Evolutionary conservation across 2,797 vertebrate genomes (phyloP).

Genomic region (Synaphobranchus kaupii): DNA sequence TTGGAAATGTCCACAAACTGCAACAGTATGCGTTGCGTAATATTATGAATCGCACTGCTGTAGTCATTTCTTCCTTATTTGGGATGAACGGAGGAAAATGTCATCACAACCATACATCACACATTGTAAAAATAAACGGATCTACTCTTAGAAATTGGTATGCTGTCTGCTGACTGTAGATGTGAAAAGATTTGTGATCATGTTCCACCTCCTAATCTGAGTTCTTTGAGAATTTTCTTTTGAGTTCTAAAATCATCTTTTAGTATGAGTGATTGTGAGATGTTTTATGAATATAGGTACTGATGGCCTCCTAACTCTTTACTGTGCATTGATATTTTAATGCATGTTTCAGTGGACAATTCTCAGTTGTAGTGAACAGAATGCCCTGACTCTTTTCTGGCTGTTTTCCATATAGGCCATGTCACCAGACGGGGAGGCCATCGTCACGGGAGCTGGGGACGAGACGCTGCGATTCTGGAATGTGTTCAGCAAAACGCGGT

Average conservation of each 20-base stretch:
- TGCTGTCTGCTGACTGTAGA: too few relatives aligned
- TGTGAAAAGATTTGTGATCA: too few relatives aligned
- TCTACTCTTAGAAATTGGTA: too few relatives aligned
- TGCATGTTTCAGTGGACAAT: neutral
- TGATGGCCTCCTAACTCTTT: neutral
- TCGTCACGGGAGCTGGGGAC: constrained; percentile 95
- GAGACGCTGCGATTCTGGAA: constrained; percentile 98
- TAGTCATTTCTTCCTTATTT: neutral
- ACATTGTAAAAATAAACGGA: neutral
- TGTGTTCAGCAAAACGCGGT: constrained; percentile 97
- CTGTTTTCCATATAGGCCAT: constrained; percentile 81
- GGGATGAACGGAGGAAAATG: neutral
- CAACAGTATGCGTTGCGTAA: neutral
- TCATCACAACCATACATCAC: neutral
- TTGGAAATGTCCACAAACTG: neutral
- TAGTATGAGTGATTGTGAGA: neutral
- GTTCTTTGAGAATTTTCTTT: neutral
- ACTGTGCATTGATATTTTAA: neutral
- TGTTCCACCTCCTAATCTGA: neutral
- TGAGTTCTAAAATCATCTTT: neutral
- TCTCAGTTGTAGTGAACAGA: neutral
- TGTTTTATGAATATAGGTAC: constrained; percentile 6
- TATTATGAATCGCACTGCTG: neutral
- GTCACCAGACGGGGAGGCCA: constrained; percentile 98
- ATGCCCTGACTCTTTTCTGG: neutral